Percentiles rank a stretch among this genome's conserved stretches.
Conservation (phyloP, 2,888 invertebrate genomes). For the Acholoe squamosa region DNA sequence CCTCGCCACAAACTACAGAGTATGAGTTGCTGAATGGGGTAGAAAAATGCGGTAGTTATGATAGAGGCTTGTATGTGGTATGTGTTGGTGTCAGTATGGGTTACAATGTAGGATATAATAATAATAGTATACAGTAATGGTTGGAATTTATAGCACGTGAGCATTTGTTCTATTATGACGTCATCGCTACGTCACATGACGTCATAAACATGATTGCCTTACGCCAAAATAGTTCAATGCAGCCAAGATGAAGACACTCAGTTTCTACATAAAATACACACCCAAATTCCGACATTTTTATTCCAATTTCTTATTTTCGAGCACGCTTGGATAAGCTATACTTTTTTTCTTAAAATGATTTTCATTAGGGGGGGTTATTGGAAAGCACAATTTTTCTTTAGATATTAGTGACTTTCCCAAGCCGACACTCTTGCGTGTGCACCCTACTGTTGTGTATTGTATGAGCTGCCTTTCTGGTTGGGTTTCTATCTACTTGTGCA, state of each 20-base stretch:
- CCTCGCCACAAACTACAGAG: constrained; percentile 2
- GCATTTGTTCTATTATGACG: constrained; percentile 3
- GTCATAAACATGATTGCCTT: neutral
- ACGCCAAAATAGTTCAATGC: neutral
- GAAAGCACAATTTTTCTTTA: too few relatives aligned
- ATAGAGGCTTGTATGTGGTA: constrained; percentile 1
- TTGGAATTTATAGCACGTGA: constrained; percentile 39
- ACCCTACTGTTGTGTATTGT: neutral
- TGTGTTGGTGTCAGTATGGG: neutral
- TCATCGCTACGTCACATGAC: neutral
- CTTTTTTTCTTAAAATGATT: too few relatives aligned
- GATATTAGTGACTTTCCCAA: neutral
- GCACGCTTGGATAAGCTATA: too few relatives aligned
- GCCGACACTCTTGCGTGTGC: constrained; percentile 5
- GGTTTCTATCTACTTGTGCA: constrained; percentile 17
- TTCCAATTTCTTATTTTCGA: too few relatives aligned
- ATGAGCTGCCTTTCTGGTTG: constrained; percentile 49
- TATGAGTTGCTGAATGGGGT: constrained; percentile 5
- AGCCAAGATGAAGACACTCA: neutral
- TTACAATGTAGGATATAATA: neutral
- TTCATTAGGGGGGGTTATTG: too few relatives aligned
- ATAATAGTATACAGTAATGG: neutral
- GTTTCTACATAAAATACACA: neutral
- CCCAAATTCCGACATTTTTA: too few relatives aligned
- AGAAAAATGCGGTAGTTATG: constrained; percentile 8